These are phyloP conservation scores for Schizothorax lantsangensis DNA, from an alignment of 2,797 vertebrate species.

Conservation along the genomic window DNA sequence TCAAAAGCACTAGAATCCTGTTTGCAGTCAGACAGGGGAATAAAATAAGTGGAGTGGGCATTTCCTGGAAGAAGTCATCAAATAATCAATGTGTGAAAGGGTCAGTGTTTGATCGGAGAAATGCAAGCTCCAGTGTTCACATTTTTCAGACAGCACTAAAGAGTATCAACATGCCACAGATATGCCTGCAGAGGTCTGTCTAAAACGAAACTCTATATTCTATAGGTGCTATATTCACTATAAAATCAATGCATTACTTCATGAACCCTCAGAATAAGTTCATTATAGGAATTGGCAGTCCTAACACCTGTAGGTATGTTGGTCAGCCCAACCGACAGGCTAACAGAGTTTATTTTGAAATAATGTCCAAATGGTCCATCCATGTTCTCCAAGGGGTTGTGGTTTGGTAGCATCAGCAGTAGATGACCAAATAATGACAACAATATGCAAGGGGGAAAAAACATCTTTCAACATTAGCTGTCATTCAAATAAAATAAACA, in stretches of 20 bases:
- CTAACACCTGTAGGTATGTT: background rate
- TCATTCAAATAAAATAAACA: background rate
- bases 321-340: background rate
- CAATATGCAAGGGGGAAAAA: background rate
- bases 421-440: background rate
- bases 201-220: background rate
- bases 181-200: background rate
- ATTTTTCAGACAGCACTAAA: background rate
- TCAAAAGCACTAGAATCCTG: constrained; percentile 15
- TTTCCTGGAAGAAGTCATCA: constrained; percentile 40
- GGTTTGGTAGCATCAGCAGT: background rate
- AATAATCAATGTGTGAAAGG: constrained; percentile 35
- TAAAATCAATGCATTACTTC: background rate
- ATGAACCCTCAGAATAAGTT: background rate
- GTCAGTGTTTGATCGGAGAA: background rate
- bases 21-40: constrained; percentile 1
- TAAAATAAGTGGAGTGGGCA: constrained; percentile 9
- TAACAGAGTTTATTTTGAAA: background rate
- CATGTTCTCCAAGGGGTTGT: background rate
- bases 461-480: background rate
- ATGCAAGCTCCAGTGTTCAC: background rate
- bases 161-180: background rate
- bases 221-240: background rate
- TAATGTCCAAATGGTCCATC: background rate
- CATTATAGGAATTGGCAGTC: background rate